Evolutionary conservation across 2,797 vertebrate genomes (phyloP).

Genomic region (Hyperoplus immaculatus): DNA sequence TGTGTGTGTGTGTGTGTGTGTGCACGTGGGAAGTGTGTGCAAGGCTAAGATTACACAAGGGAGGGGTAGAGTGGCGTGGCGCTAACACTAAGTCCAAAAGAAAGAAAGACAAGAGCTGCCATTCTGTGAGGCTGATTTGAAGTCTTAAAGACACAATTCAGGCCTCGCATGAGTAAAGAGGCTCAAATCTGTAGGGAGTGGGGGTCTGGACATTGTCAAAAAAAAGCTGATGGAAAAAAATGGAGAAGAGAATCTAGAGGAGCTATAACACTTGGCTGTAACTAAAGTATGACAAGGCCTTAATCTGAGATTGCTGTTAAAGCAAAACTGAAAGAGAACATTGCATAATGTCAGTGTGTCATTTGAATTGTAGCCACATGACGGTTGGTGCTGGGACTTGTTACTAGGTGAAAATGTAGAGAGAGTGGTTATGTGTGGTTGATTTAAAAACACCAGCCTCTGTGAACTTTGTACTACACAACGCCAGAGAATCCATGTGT

Average conservation of each 20-base stretch:
- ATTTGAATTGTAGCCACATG: fast-evolving
- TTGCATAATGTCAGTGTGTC: background rate
- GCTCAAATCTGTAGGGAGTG: constrained; percentile 14
- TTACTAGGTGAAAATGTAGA: background rate
- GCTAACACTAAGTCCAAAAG: constrained; percentile 1
- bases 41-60: constrained; percentile 66
- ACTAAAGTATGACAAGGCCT: constrained; percentile 6
- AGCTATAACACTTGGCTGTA: constrained; percentile 3
- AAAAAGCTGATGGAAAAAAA: constrained; percentile 27
- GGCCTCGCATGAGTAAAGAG: background rate
- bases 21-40: constrained; percentile 8
- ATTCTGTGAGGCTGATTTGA: constrained; percentile 6
- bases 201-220: constrained; percentile 46
- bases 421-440: background rate
- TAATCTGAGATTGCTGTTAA: constrained; percentile 9
- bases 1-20: constrained; percentile 15
- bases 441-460: background rate
- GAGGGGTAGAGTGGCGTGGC: constrained; percentile 47
- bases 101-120: constrained; percentile 6
- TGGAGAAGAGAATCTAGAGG: constrained; percentile 62
- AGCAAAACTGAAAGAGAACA: constrained; percentile 61
- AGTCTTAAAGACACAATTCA: background rate
- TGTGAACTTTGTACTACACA: constrained; percentile 19
- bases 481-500: background rate
- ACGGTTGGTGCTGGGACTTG: background rate